Percentiles rank a stretch among this genome's conserved stretches.
Evolutionary conservation across 2,888 invertebrate species (phyloP).

Genomic region (Augiades crinisus): DNA sequence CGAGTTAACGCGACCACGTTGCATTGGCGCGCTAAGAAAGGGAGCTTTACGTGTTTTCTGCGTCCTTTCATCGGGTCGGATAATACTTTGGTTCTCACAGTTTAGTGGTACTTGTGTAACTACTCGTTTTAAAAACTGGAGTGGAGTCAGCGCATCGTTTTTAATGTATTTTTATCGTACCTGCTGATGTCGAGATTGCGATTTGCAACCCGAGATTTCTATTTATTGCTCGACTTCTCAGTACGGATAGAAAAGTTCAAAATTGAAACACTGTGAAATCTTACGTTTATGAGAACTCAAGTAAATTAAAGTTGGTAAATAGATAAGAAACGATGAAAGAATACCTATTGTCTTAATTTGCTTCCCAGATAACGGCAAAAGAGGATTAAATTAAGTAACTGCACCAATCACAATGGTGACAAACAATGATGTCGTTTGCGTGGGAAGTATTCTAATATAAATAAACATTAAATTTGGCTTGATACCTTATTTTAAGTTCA

Average conservation of each 20-base stretch:
- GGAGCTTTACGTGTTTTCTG: conserved; percentile 53
- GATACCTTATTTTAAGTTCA: not conserved
- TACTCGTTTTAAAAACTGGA: conserved; percentile 78
- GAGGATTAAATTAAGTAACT: conserved; percentile 6
- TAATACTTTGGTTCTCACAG: conserved; percentile 74
- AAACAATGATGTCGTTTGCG: conserved; percentile 14
- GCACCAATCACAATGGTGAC: conserved; percentile 16
- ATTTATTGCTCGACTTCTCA: conserved; percentile 2
- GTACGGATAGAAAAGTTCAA: not conserved
- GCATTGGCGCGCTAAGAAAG: conserved; percentile 45
- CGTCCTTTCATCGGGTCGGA: conserved; percentile 52
- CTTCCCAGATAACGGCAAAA: conserved; percentile 8
- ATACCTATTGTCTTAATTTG: conserved; percentile 1
- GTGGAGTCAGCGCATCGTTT: conserved; percentile 75
- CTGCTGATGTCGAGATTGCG: conserved; percentile 51
- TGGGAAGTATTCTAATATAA: conserved; percentile 11
- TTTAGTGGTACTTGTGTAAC: conserved; percentile 70
- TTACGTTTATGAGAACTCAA: not conserved
- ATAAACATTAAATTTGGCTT: not conserved
- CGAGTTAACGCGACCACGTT: conserved; percentile 52
- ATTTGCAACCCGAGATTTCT: conserved; percentile 38
- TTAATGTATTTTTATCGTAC: conserved; percentile 70
- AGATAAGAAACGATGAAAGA: conserved; percentile 1
- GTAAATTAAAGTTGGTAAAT: not conserved
- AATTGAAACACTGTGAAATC: not conserved